Conservation (phyloP, 2,113 vertebrate species). For the Hydropotes inermis region DNA sequence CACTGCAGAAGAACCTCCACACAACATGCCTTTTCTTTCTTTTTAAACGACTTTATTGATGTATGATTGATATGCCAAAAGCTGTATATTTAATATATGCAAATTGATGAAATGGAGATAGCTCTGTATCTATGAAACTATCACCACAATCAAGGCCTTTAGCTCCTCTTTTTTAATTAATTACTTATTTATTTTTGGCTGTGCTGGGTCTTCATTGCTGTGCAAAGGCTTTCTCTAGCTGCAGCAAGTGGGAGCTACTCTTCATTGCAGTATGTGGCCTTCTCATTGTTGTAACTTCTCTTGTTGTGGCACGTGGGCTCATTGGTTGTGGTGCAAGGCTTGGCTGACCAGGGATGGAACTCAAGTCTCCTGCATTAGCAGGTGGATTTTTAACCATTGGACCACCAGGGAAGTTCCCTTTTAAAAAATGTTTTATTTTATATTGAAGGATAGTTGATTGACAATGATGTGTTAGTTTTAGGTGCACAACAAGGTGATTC, state of each 20-base stretch:
- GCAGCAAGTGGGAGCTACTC: neutral
- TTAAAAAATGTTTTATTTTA: neutral
- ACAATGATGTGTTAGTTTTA: neutral
- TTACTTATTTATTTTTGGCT: neutral
- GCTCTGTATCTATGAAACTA: neutral
- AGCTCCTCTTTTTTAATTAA: neutral
- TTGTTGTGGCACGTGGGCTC: neutral
- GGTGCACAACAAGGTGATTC: neutral
- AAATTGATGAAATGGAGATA: neutral
- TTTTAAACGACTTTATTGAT: neutral
- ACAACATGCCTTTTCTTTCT: neutral
- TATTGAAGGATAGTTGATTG: neutral
- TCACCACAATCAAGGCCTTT: neutral
- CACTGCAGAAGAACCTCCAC: neutral
- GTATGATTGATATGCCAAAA: neutral
- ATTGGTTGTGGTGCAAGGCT: neutral
- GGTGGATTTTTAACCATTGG: neutral
- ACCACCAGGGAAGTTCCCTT: neutral
- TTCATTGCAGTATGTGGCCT: neutral
- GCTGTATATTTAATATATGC: neutral
- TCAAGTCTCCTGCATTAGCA: neutral
- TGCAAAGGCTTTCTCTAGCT: neutral
- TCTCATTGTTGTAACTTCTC: neutral
- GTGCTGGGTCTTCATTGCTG: neutral
- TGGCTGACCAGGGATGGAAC: neutral